Evolutionary conservation across 2,888 invertebrate genomes (phyloP), one percentile per base, ranked within the genome.

Genomic region (Tuberolachnus salignus): DNA sequence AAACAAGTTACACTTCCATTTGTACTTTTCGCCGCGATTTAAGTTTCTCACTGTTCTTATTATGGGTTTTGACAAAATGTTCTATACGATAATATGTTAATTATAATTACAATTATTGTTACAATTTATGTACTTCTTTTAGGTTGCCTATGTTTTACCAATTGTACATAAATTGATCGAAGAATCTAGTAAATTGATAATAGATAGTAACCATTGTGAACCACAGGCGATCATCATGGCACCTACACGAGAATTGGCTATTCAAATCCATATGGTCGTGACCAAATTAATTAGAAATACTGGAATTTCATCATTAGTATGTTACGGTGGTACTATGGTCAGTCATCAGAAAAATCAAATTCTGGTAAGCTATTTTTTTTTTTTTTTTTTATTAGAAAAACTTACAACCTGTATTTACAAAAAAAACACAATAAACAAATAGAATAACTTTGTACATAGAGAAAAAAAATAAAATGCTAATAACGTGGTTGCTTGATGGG

Each of bases 121-220:
- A 23, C 21, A 23, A 23, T 23, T 26, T 26, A 26, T 61, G 26
- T 44, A 63, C n/a, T 64, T 21, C 11, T 87, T 86, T 16, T 85
- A 92, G 91, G 97, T 97, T 0, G 97, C 98, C 0, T 98, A 95
- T 84, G 85, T 98, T 34, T 85, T 98, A 55, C 98, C 98, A 0
- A 95, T 98, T 3, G 89, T 98, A 57, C 89, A 94, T 83, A 87
- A 86, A 0, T 85, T 95, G 4, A 84, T 94, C 42, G 88, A 88
- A 73, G 88, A 90, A 10, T 86, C 87, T 1, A 84, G 85, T 0
- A 89, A 90, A 26, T 83, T 90, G 0, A 84, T 87, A 10, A 66
- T 87, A 3, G 87, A 88, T 16, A 86, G 85, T 10, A 86, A 86
- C 16, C 86, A 87, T 80, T 90, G 90, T 69, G 90, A 91, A 83